Base-by-base conservation (phyloP, 2,797 vertebrate genomes). In the Squalus acanthias region DNA sequence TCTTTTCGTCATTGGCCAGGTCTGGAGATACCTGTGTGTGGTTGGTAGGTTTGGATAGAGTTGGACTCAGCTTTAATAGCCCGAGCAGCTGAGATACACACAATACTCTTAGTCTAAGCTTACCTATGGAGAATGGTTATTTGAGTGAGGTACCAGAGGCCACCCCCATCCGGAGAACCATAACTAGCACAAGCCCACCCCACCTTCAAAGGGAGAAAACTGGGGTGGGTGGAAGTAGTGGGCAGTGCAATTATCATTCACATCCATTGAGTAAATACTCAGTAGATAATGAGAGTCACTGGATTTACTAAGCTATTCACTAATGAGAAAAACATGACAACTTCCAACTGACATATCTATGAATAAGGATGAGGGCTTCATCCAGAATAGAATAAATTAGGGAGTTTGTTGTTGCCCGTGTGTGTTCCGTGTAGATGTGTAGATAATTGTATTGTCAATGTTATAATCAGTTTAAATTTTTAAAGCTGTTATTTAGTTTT, bases 361-460 rank as follows among this genome's bases (percentile, higher is more conserved):
- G 29, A 39, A 60, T 60, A 20, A 39, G 33, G n/a, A n/a, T 65
- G 60, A 92, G 29, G 15, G 29, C 15, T 89, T 92, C 60, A 60
- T 92, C 29, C 89, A 92, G 29, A 60, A 12, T 63, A n/a, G 60
- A 92, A 65, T 92, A 92, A 92, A 92, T 89, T 26, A 53, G 9
- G 24, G 57, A 29, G 50, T 12, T 88, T 88, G 53, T 33, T 60
- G 60, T 87, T 87, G 20, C 87, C 12, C 15, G 3, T 57, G 39
- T 92, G 39, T 46, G 39, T 65, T 13, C 57, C 57, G 24, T 63
- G 33, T 65, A 3, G 9, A n/a, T 92, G 33, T n/a, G 26, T 39
- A 8, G 89, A 65, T 92, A 92, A 92, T 63, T 92, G 89, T 65
- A 65, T 20, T 92, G 89, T 65, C 89, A 92, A 65, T 92, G 33